phyloP scores from a whole-genome alignment of 1,140 invertebrate species.

The Eupristina koningsbergeri region DNA sequence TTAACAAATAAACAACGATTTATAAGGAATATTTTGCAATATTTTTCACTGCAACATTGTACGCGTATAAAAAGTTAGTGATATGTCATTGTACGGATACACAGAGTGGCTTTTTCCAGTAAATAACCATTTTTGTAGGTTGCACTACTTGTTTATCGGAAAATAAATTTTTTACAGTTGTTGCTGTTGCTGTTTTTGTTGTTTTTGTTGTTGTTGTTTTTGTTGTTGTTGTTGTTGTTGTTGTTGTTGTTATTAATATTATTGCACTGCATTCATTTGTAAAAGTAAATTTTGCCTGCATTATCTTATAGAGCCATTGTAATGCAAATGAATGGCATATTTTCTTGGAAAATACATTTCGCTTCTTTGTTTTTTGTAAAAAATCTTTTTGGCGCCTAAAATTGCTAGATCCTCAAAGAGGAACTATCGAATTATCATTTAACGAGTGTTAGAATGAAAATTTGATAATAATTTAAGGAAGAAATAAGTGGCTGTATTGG shows the following conservation, averaged over 20 bases:
- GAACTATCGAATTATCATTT: neutral
- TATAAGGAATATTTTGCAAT: neutral
- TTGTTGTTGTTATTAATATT: neutral
- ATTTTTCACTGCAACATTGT: neutral
- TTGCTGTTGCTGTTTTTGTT: no score
- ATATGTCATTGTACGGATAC: neutral
- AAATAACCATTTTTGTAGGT: constrained; percentile 2
- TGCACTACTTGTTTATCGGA: neutral
- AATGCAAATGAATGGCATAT: neutral
- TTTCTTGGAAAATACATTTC: neutral
- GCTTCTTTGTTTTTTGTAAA: no score
- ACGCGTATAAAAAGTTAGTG: neutral
- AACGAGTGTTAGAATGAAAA: neutral
- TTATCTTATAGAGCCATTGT: no score
- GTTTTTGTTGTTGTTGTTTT: no score
- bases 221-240: no score
- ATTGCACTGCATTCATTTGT: neutral
- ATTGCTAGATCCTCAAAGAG: no score
- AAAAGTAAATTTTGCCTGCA: neutral
- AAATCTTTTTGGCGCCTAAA: no score
- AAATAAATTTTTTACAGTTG: neutral
- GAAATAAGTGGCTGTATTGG: no score
- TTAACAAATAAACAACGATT: neutral
- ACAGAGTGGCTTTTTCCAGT: neutral
- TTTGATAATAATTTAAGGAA: neutral